These are phyloP conservation scores for Drosophila peninsularis DNA, from an alignment of 2,888 invertebrate genomes.

Conservation along the genomic window DNA sequence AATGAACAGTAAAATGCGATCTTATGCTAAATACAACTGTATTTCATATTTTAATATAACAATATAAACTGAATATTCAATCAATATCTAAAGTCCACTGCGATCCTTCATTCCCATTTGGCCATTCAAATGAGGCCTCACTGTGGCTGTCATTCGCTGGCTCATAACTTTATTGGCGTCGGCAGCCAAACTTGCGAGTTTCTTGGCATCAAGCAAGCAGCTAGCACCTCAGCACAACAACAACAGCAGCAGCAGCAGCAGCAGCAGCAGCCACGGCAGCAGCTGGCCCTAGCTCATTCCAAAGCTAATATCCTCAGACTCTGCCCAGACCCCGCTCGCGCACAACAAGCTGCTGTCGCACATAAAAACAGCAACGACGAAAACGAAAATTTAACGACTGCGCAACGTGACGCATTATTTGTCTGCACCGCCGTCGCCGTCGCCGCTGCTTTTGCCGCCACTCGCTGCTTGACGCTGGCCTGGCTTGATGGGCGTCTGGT, in stretches of 20 bases:
- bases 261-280: conserved; percentile 37
- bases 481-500: conserved; percentile 57
- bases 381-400: conserved; percentile 79
- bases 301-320: conserved; percentile 24
- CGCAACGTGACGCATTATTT: conserved; percentile 78
- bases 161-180: conserved; percentile 67
- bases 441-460: conserved; percentile 19
- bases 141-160: conserved; percentile 30
- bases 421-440: conserved; percentile 57
- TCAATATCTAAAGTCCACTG: neutral
- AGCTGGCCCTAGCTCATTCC: conserved; percentile 48
- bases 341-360: conserved; percentile 54
- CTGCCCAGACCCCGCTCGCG: conserved; percentile 5
- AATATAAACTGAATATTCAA: too few relatives aligned
- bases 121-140: conserved; percentile 24
- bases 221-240: conserved; percentile 34
- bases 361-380: conserved; percentile 74
- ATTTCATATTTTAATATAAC: too few relatives aligned
- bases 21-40: too few relatives aligned
- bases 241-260: too few relatives aligned
- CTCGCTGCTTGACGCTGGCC: conserved; percentile 31
- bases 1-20: neutral
- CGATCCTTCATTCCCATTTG: conserved; percentile 10
- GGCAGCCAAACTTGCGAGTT: conserved; percentile 72
- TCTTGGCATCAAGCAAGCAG: conserved; percentile 66